Conservation (phyloP, 2,888 invertebrate genomes). For the Rhagonycha fulva region DNA sequence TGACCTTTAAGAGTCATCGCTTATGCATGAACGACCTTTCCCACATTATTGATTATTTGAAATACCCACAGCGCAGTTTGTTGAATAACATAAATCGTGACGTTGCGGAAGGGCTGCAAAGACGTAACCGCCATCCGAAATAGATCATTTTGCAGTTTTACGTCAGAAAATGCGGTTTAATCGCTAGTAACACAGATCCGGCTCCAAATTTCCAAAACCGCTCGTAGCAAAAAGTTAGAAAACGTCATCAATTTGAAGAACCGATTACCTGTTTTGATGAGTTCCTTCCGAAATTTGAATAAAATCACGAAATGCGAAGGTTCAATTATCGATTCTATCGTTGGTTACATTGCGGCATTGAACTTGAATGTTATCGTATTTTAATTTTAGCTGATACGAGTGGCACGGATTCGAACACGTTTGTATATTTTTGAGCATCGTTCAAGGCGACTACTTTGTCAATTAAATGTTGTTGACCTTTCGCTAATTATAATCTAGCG, state of each 20-base stretch:
- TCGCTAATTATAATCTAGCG: neutral
- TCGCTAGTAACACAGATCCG: neutral
- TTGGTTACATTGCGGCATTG: slow-evolving; percentile 1
- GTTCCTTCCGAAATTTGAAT: neutral
- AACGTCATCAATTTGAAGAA: neutral
- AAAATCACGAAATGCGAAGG: slow-evolving; percentile 2
- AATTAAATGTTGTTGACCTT: neutral
- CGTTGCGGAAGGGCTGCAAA: neutral
- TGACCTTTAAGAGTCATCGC: slow-evolving; percentile 7
- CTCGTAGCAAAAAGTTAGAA: neutral
- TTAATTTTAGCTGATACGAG: neutral
- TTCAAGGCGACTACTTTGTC: neutral
- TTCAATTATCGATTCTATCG: slow-evolving; percentile 1
- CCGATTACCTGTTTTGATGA: neutral
- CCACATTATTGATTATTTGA: slow-evolving; percentile 5
- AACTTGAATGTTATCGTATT: slow-evolving; percentile 2
- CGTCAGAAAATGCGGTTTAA: too few species aligned
- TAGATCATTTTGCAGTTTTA: too few species aligned
- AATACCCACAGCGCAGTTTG: neutral
- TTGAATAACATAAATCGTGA: neutral
- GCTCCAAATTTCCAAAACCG: neutral
- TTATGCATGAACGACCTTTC: slow-evolving; percentile 14
- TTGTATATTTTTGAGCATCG: neutral
- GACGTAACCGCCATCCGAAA: neutral
- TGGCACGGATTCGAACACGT: slow-evolving; percentile 2